Base-by-base conservation (phyloP, 2,888 invertebrate species). In the Standfussiana lucernea region DNA sequence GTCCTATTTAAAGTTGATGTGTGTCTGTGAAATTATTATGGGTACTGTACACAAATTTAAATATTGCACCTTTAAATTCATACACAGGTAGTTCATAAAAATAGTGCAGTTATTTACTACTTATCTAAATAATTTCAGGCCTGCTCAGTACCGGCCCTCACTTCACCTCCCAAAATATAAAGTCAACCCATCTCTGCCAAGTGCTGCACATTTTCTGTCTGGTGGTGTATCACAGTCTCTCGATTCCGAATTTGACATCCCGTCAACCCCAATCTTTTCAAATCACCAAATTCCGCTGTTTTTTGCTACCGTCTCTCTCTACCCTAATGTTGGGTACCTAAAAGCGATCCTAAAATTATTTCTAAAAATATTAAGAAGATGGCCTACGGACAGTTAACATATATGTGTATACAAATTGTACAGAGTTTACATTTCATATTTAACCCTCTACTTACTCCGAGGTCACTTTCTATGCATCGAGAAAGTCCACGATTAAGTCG, bases 391-490 rank as follows among this genome's bases (percentile, higher is more conserved):
- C 56, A 59, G 24, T 84, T 88, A 72, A 74, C 68, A 77, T 69
- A 86, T 77, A 70, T n/a, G n/a, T n/a, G n/a, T 81, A 73, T 83
- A 86, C 75, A 79, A 79, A 86, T 75, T 82, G 87, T 67, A 77
- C 65, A 28, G 62, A 65, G 89, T 86, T 87, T 88, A 80, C 74
- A 76, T 88, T 85, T 88, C 74, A 89, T 86, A 88, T 89, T 88
- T 82, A 86, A 88, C 83, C 89, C 88, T 88, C 88, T 85, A 80
- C 88, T 88, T 83, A 85, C 82, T 72, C 80, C 68, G 88, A 86
- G 89, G 89, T 88, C 89, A 85, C 88, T 88, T 88, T 88, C 88
- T 88, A 89, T 83, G 79, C 89, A 88, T 81, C 78, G 85, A 83
- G 86, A 85, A 89, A 89, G 88, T 89, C 85, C 75, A 85, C 84